Base-by-base conservation (phyloP, 37 sponge, comb jelly and placozoan genomes). In the Corticium candelabrum region DNA sequence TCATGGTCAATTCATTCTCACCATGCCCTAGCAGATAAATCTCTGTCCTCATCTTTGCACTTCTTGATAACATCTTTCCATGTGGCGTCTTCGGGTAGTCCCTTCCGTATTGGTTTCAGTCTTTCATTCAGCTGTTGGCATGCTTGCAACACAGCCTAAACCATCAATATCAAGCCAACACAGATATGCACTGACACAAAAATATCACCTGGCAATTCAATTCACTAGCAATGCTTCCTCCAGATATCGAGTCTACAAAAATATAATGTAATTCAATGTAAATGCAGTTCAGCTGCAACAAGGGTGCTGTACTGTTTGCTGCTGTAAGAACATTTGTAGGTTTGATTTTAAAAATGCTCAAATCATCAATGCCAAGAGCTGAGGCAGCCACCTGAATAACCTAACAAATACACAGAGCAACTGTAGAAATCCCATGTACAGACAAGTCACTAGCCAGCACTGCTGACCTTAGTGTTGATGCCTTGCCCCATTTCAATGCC, bases 401-500 rank as follows among this genome's bases (percentile, higher is more conserved):
- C 62, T 50, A 27, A 50, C 15, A 50, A n/a, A n/a, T n/a, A n/a
- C n/a, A n/a, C n/a, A n/a, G n/a, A n/a, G n/a, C n/a, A n/a, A n/a
- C n/a, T n/a, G n/a, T n/a, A n/a, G n/a, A n/a, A n/a, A n/a, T n/a
- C n/a, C 62, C 62, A 50, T 21, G 21, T 27, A 21, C 62, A 11
- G 15, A 27, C 62, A 21, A 50, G 11, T 50, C 62, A 50, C 11
- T 50, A 27, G 21, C 62, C 15, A 27, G 62, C 62, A 50, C 62
- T 27, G 21, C 21, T 21, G 11, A 50, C 90, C 90, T 90, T 90
- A 34, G 85, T 85, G 79, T 90, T 90, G 68, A 90, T 82, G 31
- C 91, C 88, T 37, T 90, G 91, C 37, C 91, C 91, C 39, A 90
- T 79, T 40, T 90, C 91, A 7, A 90, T 81, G 69, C 91, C 91